Percentiles rank a stretch among this genome's conserved stretches.
Evolutionary conservation across 2,888 invertebrate species (phyloP).

Genomic region (Tanytarsus gracilentus): DNA sequence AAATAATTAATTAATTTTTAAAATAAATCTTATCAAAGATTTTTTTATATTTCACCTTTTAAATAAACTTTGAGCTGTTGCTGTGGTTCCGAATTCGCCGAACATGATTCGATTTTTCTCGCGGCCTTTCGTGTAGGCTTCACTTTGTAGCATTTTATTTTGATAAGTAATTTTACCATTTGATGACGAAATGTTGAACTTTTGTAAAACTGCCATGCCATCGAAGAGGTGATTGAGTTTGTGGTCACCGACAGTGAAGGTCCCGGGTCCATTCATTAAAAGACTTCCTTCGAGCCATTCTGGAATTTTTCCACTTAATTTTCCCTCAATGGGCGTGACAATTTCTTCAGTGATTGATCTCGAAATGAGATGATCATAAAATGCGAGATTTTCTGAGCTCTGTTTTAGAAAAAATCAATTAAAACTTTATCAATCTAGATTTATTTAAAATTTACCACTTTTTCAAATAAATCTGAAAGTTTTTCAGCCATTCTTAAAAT

Average conservation of each 20-base stretch:
- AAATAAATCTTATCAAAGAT: no score
- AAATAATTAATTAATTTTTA: constrained; percentile 32
- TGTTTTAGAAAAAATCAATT: no score
- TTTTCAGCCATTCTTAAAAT: no score
- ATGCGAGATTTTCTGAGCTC: no score
- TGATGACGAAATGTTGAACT: constrained; percentile 67
- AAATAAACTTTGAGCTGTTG: constrained; percentile 63
- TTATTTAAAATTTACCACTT: no score
- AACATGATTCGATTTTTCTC: constrained; percentile 73
- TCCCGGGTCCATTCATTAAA: constrained; percentile 81
- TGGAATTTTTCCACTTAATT: constrained; percentile 56
- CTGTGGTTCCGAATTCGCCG: constrained; percentile 73
- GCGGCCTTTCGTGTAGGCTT: constrained; percentile 60
- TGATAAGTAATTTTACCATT: constrained; percentile 71
- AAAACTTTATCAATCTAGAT: no score
- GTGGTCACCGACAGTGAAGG: constrained; percentile 68
- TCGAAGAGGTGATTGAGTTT: constrained; percentile 81
- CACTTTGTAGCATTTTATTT: constrained; percentile 62
- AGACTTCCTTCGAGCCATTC: constrained; percentile 70
- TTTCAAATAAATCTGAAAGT: no score
- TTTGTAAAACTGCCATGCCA: constrained; percentile 75
- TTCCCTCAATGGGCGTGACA: constrained; percentile 57
- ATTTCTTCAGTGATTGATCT: constrained; percentile 72
- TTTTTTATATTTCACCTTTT: no score
- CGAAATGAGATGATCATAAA: no score